phyloP scores from a whole-genome alignment of 2,888 invertebrate genomes.

The Trichopria drosophilae region DNA sequence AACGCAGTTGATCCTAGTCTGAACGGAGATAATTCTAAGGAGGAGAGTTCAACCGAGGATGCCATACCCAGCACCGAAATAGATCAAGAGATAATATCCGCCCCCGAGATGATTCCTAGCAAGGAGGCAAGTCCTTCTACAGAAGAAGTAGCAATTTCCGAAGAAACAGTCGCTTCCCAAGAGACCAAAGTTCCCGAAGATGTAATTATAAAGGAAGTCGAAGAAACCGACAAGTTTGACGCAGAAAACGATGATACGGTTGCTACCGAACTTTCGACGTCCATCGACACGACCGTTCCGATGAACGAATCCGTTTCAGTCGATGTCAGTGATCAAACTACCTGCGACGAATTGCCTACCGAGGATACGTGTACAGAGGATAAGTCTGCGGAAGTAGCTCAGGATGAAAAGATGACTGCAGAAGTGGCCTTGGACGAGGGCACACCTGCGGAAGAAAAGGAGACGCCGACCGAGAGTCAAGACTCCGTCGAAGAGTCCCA shows the following conservation, averaged over 20 bases:
- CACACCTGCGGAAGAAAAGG: slow-evolving; percentile 2
- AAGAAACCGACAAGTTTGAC: slow-evolving; percentile 10
- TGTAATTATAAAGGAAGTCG: neutral
- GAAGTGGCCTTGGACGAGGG: no score
- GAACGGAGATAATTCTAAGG: slow-evolving; percentile 5
- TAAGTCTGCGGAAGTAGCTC: no score
- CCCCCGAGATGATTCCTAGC: no score
- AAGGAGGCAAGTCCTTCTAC: neutral
- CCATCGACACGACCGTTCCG: no score
- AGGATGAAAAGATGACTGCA: neutral
- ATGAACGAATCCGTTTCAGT: no score
- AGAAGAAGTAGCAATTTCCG: neutral
- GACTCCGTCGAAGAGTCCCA: no score
- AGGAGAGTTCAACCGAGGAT: slow-evolving; percentile 12
- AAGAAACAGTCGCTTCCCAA: no score
- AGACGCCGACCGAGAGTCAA: no score
- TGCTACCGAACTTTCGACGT: no score
- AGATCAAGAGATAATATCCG: slow-evolving; percentile 13
- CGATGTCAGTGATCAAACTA: no score
- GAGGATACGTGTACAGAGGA: no score
- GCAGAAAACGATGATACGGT: slow-evolving; percentile 21
- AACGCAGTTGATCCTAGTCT: neutral
- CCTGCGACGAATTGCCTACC: no score
- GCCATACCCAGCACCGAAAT: slow-evolving; percentile 18
- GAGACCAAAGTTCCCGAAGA: neutral